Evolutionary conservation across 2,888 invertebrate species (phyloP), one percentile per base, ranked within the genome.

Genomic region (Acleris laterana): DNA sequence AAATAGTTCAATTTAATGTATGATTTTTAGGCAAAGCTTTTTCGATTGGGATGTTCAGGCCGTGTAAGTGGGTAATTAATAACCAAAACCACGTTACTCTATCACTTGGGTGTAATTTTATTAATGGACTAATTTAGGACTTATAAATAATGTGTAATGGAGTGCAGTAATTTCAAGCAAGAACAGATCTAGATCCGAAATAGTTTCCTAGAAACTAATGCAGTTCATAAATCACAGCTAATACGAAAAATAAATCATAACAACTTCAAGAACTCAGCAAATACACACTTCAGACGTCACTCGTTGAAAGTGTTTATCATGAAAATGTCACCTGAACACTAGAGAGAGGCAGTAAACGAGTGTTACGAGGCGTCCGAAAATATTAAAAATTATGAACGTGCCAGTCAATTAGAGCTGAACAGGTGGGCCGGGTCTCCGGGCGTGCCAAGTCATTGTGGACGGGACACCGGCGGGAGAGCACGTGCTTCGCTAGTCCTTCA

Each of bases 391-490:
- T 51, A 52, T 57, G 50, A 52, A 57, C 51, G 50, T 50, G 51
- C 46, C 57, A 67, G 67, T 60, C 70, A 55, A 58, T 69, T 68
- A 63, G 56, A 66, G 64, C 57, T 53, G 59, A 62, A 70, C 71
- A 73, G 71, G 69, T 72, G 72, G 68, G 69, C 46, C 28, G 60
- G 53, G 44, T 46, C 56, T 55, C 71, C 28, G 62, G 69, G 56
- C 67, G 75, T 71, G 77, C 75, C 78, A 78, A 79, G 72, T 69
- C 59, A 38, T 56, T 25, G 59, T 19, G 59, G 42, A 42, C 32
- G n/a, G 48, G 6, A 2, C 9, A 16, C 16, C n/a, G 25, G 5
- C 52, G 50, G 16, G 65, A 66, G 63, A 70, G 69, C 70, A 70
- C 61, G 64, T 67, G 61, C 61, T 68, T 25, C 38, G 28, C 42